Base-by-base conservation (phyloP, 2,113 vertebrate genomes). In the Proteles cristata region DNA sequence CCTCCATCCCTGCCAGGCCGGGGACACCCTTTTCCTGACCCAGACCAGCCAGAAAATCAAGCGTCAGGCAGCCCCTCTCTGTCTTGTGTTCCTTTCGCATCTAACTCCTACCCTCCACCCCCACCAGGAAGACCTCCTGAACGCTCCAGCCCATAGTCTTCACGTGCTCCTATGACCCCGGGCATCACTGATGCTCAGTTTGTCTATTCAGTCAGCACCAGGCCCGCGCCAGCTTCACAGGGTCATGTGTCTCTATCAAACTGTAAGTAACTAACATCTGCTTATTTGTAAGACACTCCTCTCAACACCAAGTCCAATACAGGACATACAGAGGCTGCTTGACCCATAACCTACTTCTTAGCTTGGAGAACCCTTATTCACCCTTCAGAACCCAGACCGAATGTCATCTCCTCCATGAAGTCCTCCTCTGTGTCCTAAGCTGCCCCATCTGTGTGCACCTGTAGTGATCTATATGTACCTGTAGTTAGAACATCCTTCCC, bases 381-480 rank as follows among this genome's bases (percentile, higher is more conserved):
- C 28, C 90, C 88, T 94, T 86, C 73, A 85, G 58, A 94, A 94
- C 65, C 92, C 89, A 95, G 12, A 77, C 48, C 19, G 26, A 73
- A 65, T 12, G 31, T 45, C 85, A 65, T 9, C 63, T 55, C 43
- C 63, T 87, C 53, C 65, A 68, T 8, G 11, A 92, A 82, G 39
- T 39, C 63, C 25, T 69, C 79, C 39, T 90, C n/a, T 21, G 39
- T 58, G 86, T 26, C 80, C 65, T 50, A 43, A 53, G 21, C 69
- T 48, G 45, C 50, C 74, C n/a, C 5, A 31, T 63, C 58, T 55
- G 15, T 65, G 26, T 58, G n/a, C 4, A 31, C 50, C 25, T 88
- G 10, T 21, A 85, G 25, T 68, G 61, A 71, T 21, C 0, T 50
- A 4, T 7, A 33, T 10, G 26, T 45, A 55, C 14, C 31, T 23